phyloP scores from a whole-genome alignment of 1,140 invertebrate genomes.

The Eriocheir sinensis region DNA sequence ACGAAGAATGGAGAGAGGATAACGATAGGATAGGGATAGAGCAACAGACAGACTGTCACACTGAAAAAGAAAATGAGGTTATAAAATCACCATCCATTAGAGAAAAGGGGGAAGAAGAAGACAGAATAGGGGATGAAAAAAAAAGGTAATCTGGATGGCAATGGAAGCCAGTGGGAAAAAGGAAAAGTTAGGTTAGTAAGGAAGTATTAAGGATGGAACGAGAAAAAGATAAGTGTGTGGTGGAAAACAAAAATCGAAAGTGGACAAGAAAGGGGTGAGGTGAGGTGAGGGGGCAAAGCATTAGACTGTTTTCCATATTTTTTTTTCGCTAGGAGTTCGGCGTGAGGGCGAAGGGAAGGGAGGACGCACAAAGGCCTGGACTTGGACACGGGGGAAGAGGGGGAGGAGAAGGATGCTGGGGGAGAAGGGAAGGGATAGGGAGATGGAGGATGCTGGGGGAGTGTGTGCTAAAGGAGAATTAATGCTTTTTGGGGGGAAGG shows the following conservation, averaged over 20 bases:
- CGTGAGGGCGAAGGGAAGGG: slow-evolving; percentile 33
- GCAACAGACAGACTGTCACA: background rate
- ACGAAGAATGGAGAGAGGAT: background rate
- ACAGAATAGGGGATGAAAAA: background rate
- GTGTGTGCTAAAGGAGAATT: slow-evolving; percentile 61
- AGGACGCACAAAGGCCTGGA: background rate
- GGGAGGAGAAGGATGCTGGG: background rate
- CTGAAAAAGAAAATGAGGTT: too few relatives aligned
- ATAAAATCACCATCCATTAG: too few relatives aligned
- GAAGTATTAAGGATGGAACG: too few relatives aligned
- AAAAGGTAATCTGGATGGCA: background rate
- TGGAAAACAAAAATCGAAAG: background rate
- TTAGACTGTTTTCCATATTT: background rate
- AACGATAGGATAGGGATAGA: background rate
- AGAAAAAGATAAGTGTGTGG: too few relatives aligned
- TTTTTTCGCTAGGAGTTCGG: background rate
- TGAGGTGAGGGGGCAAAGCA: background rate
- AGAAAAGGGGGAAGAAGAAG: background rate
- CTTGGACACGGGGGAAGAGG: background rate
- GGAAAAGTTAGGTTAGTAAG: too few relatives aligned
- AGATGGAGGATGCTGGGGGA: background rate
- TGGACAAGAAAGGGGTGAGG: background rate
- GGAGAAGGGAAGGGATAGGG: background rate
- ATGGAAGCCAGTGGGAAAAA: background rate
- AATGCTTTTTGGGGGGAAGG: slow-evolving; percentile 45